phyloP scores from a whole-genome alignment of 2,797 vertebrate genomes.

The Pangasius mekongensis region DNA sequence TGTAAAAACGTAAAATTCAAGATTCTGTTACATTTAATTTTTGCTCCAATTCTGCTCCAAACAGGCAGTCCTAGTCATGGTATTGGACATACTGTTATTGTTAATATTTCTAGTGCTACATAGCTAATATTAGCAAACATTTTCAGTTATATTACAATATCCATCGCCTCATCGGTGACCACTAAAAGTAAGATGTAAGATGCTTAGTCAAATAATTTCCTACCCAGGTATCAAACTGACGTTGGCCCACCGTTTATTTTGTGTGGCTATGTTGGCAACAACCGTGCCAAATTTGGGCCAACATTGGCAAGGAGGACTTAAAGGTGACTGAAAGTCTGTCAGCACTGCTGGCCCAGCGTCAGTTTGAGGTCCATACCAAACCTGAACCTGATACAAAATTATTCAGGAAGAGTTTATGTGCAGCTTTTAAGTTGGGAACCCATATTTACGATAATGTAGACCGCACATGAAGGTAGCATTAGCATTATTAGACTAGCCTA shows the following conservation, averaged over 20 bases:
- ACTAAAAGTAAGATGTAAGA: neutral
- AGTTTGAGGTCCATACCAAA: neutral
- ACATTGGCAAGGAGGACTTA: neutral
- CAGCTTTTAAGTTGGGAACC: neutral
- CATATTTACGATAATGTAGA: neutral
- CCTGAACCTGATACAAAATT: neutral
- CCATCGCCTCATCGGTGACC: neutral
- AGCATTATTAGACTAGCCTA: neutral
- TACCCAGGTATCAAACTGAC: conserved; percentile 1
- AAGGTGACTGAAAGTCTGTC: conserved; percentile 28
- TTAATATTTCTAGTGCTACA: neutral
- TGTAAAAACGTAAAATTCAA: neutral
- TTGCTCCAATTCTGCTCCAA: too few species aligned
- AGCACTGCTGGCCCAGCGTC: neutral
- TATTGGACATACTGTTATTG: neutral
- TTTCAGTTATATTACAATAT: neutral
- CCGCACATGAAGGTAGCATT: neutral
- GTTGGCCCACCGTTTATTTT: neutral
- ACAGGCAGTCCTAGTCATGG: too few species aligned
- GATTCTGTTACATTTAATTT: neutral
- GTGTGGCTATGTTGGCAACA: conserved; percentile 13
- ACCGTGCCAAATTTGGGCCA: neutral
- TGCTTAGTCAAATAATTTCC: neutral
- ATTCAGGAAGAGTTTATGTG: neutral
- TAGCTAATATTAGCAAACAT: neutral